Percentiles rank a stretch among this genome's conserved stretches.
phyloP scores from a whole-genome alignment of 1,140 invertebrate species.

The Harlomillsia oculata region DNA sequence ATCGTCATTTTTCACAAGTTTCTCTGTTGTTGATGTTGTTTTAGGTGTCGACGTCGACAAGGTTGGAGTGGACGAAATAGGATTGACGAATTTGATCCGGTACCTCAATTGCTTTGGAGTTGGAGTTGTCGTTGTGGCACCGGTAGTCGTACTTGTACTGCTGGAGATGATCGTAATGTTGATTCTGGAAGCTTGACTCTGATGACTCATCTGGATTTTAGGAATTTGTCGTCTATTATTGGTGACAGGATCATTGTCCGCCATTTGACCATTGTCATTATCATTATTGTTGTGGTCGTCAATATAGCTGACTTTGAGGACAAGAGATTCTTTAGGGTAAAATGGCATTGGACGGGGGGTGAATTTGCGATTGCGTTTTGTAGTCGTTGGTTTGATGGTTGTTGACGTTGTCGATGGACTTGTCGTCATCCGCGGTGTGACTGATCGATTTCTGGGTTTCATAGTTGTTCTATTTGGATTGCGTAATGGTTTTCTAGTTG shows the following conservation, averaged over 20 bases:
- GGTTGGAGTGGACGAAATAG: neutral
- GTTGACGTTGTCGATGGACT: too few species aligned
- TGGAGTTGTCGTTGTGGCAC: neutral
- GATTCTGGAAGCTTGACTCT: neutral
- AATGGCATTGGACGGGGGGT: too few species aligned
- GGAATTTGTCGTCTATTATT: neutral
- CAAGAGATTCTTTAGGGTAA: too few species aligned
- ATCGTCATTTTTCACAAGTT: neutral
- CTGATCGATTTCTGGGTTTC: too few species aligned
- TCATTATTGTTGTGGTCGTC: slow-evolving; percentile 2
- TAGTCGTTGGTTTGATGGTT: too few species aligned
- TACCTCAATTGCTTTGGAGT: neutral
- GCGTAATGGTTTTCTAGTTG: neutral
- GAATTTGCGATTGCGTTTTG: too few species aligned
- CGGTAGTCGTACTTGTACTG: neutral
- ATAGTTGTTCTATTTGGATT: neutral
- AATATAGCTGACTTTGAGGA: neutral
- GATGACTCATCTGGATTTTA: neutral
- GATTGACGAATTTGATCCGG: neutral
- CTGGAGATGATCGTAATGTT: neutral
- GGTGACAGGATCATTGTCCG: neutral
- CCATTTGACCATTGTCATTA: neutral
- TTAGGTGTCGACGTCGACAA: neutral
- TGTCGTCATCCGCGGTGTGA: too few species aligned
- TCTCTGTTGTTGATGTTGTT: neutral